Evolutionary conservation across 2,797 vertebrate species (phyloP), one percentile per base, ranked within the genome.

Genomic region (Lateolabrax maculatus): DNA sequence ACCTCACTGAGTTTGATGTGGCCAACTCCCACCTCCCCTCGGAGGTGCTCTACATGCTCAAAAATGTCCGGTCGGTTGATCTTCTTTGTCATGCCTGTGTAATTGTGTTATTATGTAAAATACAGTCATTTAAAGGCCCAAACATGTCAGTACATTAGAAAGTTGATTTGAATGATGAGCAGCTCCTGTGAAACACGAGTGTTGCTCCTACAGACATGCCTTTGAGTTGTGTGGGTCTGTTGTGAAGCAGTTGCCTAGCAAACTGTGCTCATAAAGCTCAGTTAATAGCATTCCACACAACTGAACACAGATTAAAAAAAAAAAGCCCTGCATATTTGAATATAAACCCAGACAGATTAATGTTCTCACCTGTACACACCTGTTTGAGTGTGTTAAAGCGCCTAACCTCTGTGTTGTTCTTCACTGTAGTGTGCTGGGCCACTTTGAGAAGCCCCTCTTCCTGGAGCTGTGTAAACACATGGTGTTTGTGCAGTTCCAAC

Each of bases 31-130:
- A 97, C 79, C 95, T 99, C 34, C 98, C 97, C 34, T 98, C 97
- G 0, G 98, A 99, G 91, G 98, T 99, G 63, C 96, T 99, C 68
- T 99, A 99, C 93, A 99, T 99, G 98, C 96, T 99, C 39, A 98
- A 99, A 93, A 99, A 99, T 0, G 97, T 99, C 37, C 94, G 98
- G 98, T 99, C 89, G 34, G 93, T 90, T 37, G 25, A 3, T 23
- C 29, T 13, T 70, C 48, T 70, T 56, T 43, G 19, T 29, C 23
- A 39, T 21, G 6, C 19, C 43, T 55, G 4, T 65, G 2, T 58
- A 18, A 51, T 19, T 58, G 12, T 69, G 36, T 68, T 18, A n/a
- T 64, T 19, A 18, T 63, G 21, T 53, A 46, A 5, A 52, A 2
- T 4, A 4, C 19, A 36, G 12, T 56, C 9, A 16, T 48, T 11